Evolutionary conservation across 2,113 vertebrate genomes (phyloP), one percentile per base, ranked within the genome.

Genomic region (Oceanodroma tethys): DNA sequence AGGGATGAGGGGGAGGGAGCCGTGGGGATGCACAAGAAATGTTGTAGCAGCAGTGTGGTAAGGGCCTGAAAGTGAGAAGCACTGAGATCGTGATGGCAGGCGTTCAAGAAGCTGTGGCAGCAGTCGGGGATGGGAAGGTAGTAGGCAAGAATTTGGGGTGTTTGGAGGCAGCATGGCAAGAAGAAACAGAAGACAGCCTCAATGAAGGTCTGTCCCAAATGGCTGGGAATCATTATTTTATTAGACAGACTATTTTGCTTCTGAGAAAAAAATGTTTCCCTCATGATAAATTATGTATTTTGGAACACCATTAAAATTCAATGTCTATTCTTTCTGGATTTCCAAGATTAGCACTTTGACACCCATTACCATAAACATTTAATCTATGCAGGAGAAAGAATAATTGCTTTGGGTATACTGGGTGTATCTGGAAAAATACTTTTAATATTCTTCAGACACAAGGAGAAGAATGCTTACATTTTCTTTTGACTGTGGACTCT

Each of bases 321-420:
- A 21, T 7, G 13, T 42, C 79, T 91, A 53, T 76, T 89, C 86
- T 89, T 89, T 58, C 78, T 55, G 81, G 48, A 89, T 72, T 95
- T 95, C 53, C n/a, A 79, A 65, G 68, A 96, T 65, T 50, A 95
- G 74, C 81, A 91, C 70, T 94, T 68, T 94, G 94, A 97, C 86
- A 95, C 53, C 45, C 18, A 66, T 88, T 93, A 90, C 38, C 84
- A 94, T 95, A 95, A 96, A 91, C 73, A 76, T 68, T 87, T 88
- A 88, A 94, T 82, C 58, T 80, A 62, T 27, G 55, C 16, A 23
- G 74, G 18, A 85, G 53, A 93, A 94, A 30, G 66, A 82, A 48
- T 75, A 95, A 93, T 62, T 88, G 50, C 58, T 88, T 85, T 82
- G 66, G 20, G 47, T 82, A 70, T 36, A 60, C 42, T 27, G n/a